These are phyloP conservation scores for Aphaenogaster floridana DNA, from an alignment of 1,140 invertebrate species.

Conservation along the genomic window DNA sequence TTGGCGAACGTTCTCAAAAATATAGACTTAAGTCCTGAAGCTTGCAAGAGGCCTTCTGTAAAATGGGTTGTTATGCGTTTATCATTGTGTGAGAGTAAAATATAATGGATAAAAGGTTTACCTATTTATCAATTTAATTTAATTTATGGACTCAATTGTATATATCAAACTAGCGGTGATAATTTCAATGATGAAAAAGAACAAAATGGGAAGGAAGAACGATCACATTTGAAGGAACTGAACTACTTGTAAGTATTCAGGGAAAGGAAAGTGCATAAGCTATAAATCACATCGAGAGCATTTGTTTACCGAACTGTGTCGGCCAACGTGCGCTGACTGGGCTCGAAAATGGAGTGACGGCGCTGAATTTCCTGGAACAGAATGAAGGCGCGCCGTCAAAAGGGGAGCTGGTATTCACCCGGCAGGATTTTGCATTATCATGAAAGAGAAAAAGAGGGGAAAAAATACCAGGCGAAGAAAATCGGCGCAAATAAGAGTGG, in stretches of 20 bases:
- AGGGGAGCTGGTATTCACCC: conserved; percentile 29
- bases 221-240: not conserved
- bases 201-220: not conserved
- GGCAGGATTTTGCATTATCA: conserved; percentile 27
- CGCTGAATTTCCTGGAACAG: conserved; percentile 50
- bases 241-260: conserved; percentile 1
- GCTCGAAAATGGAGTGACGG: conserved; percentile 46
- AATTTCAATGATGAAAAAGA: not conserved
- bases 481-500: not conserved
- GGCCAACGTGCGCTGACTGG: conserved; percentile 35
- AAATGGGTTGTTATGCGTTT: not conserved
- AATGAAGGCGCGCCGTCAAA: conserved; percentile 40
- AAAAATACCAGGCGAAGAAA: conserved; percentile 4
- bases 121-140: not conserved
- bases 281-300: conserved; percentile 38
- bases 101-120: not conserved
- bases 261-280: conserved; percentile 26
- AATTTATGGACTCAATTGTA: not conserved
- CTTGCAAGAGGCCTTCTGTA: not conserved
- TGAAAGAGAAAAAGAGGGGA: not conserved
- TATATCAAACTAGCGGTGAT: not conserved
- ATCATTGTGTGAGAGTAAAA: not conserved
- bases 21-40: not conserved
- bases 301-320: conserved; percentile 55
- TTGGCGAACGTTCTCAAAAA: conserved; percentile 17